Percentiles rank a stretch among this genome's conserved stretches.
Conservation (phyloP, 2,113 vertebrate genomes). For the Paracanthobrama guichenoti region DNA sequence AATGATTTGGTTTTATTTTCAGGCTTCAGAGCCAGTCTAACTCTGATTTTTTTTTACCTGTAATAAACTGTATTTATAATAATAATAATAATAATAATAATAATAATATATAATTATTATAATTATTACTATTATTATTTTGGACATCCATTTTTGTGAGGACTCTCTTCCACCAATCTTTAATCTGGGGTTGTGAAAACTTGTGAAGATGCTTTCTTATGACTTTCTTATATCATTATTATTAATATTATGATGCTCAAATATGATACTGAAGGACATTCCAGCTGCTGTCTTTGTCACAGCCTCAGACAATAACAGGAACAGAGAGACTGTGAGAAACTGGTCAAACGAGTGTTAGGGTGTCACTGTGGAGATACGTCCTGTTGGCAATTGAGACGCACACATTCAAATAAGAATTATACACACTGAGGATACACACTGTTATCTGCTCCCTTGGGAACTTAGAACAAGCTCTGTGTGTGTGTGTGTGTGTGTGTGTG, state of each 20-base stretch:
- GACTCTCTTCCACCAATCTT: background rate
- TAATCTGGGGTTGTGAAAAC: background rate
- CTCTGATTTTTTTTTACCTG: background rate
- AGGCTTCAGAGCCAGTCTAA: background rate
- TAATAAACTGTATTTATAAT: background rate
- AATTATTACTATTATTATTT: too few species aligned
- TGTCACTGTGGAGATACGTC: background rate
- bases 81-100: too few species aligned
- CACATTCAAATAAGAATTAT: constrained; percentile 1
- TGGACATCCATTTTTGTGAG: background rate
- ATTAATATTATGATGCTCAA: background rate
- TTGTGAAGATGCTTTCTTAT: background rate
- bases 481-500: constrained; percentile 1
- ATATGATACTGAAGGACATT: background rate
- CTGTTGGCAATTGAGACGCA: background rate
- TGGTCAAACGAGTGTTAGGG: constrained; percentile 11
- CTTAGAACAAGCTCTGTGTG: constrained; percentile 43
- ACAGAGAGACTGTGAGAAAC: constrained; percentile 17
- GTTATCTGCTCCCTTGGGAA: constrained; percentile 65
- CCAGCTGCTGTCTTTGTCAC: background rate
- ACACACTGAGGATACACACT: constrained; percentile 64
- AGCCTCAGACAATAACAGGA: background rate
- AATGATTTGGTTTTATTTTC: constrained; percentile 28
- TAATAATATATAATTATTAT: too few species aligned
- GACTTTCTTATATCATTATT: too few species aligned